Percentiles rank a stretch among this genome's conserved stretches.
phyloP scores from a whole-genome alignment of 2,888 invertebrate species.

The Pyrocoelia pectoralis region DNA sequence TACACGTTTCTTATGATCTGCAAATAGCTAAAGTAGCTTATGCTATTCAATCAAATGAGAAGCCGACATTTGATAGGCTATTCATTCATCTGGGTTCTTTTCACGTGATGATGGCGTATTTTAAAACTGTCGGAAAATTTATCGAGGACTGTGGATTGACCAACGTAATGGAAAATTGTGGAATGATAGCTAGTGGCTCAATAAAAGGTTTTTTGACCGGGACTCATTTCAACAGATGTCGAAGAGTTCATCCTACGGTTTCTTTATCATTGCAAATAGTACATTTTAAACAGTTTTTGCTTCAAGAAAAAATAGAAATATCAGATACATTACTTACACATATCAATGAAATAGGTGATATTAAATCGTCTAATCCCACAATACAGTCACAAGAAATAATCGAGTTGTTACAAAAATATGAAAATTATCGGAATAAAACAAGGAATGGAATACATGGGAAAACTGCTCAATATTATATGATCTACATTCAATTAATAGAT shows the following conservation, averaged over 20 bases:
- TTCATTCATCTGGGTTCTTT: not conserved
- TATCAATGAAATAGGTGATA: too few relatives aligned
- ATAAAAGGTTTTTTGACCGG: too few relatives aligned
- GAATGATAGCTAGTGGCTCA: slow-evolving; percentile 20
- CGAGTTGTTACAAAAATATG: slow-evolving; percentile 8
- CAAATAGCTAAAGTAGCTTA: slow-evolving; percentile 46
- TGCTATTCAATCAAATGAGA: not conserved
- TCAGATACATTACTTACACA: too few relatives aligned
- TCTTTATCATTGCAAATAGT: slow-evolving; percentile 38
- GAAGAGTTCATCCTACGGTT: slow-evolving; percentile 41
- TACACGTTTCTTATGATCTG: slow-evolving; percentile 44
- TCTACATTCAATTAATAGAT: slow-evolving; percentile 44
- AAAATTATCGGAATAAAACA: slow-evolving; percentile 36
- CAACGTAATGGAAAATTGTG: slow-evolving; percentile 40
- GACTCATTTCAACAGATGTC: slow-evolving; percentile 45
- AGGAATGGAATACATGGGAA: slow-evolving; percentile 44
- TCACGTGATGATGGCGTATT: not conserved
- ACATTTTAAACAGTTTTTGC: slow-evolving; percentile 22
- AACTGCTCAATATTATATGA: slow-evolving; percentile 49
- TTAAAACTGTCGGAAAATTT: slow-evolving; percentile 44
- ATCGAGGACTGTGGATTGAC: slow-evolving; percentile 40
- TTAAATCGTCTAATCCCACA: too few relatives aligned
- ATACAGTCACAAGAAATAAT: too few relatives aligned
- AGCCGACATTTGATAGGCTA: not conserved
- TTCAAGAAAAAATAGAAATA: too few relatives aligned